Evolutionary conservation across 2,113 vertebrate genomes (phyloP), one percentile per base, ranked within the genome.

Genomic region (Neoarius graeffei): DNA sequence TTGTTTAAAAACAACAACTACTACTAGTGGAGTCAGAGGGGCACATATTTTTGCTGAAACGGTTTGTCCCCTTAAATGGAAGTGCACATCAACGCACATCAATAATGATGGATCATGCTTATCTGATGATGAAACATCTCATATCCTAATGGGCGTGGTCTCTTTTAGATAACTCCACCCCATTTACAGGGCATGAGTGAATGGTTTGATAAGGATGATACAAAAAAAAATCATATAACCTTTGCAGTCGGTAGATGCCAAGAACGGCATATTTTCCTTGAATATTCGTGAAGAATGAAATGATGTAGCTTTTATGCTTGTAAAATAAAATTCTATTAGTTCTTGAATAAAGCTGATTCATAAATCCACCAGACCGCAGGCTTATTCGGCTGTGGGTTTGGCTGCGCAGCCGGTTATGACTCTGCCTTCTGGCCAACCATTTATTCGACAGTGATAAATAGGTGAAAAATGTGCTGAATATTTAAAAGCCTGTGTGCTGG

Each of bases 401-500:
- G 79, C 56, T 60, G 56, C 15, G 30, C 50, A 35, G 27, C 15
- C 27, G 79, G 79, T 9, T 81, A 56, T 79, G 76, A 57, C 25
- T 79, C 76, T 30, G 25, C 4, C 27, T 57, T 59, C 3, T 57
- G 77, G 54, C 52, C 54, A 59, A 42, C n/a, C 7, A 7, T 57
- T 80, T 79, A 52, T 52, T 77, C 20, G 9, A 52, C 42, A n/a
- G 77, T 81, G 79, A 81, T n/a, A 81, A 81, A 81, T 59, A 59
- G 79, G 79, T 59, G 56, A 81, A 60, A 59, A 81, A 81, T 60
- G 79, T 2, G 79, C n/a, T 20, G 79, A 56, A 52, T 20, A 56
- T 60, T 59, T 30, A 35, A 59, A 59, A 35, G 8, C 25, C 50
- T 79, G 76, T 14, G 25, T 56, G 50, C 56, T 81, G 79, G 79